Percentiles rank a stretch among this genome's conserved stretches.
Evolutionary conservation across 2,113 vertebrate genomes (phyloP).

Genomic region (Pteronura brasiliensis): DNA sequence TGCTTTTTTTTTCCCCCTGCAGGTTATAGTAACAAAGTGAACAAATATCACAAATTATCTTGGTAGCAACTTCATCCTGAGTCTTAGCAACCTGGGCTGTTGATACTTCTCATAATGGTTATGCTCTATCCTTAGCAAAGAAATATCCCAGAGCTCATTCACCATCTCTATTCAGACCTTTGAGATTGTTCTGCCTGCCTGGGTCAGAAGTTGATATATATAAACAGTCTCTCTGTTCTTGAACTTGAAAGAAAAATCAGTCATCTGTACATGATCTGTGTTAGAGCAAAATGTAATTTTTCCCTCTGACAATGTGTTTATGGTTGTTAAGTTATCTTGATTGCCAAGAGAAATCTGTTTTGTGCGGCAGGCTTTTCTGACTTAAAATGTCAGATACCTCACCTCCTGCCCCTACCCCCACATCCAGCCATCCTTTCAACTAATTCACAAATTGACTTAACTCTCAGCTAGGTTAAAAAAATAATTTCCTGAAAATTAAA

Average conservation of each 20-base stretch:
- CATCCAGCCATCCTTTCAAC: conserved; percentile 56
- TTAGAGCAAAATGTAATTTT: conserved; percentile 83
- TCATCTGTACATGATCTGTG: conserved; percentile 82
- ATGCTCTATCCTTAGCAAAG: conserved; percentile 63
- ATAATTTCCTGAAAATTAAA: conserved; percentile 80
- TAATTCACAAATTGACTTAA: conserved; percentile 80
- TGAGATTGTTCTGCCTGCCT: conserved; percentile 64
- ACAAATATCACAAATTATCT: conserved; percentile 58
- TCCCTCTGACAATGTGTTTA: conserved; percentile 81
- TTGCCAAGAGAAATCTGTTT: conserved; percentile 83
- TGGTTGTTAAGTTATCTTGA: conserved; percentile 83
- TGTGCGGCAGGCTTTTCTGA: conserved; percentile 67
- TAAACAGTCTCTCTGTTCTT: conserved; percentile 80
- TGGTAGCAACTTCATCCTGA: conserved; percentile 59
- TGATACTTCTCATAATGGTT: conserved; percentile 56
- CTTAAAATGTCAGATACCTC: conserved; percentile 72
- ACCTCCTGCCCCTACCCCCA: background rate
- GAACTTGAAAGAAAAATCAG: conserved; percentile 83
- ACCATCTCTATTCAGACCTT: conserved; percentile 62
- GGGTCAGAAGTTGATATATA: conserved; percentile 78
- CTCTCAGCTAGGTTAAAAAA: conserved; percentile 52
- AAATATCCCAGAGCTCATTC: conserved; percentile 66
- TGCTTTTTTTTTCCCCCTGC: background rate
- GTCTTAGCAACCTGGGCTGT: conserved; percentile 59
- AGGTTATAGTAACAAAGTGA: conserved; percentile 41